Percentiles rank a stretch among this genome's conserved stretches.
Conservation (phyloP, 2,113 vertebrate species). For the Chionodraco myersi region DNA sequence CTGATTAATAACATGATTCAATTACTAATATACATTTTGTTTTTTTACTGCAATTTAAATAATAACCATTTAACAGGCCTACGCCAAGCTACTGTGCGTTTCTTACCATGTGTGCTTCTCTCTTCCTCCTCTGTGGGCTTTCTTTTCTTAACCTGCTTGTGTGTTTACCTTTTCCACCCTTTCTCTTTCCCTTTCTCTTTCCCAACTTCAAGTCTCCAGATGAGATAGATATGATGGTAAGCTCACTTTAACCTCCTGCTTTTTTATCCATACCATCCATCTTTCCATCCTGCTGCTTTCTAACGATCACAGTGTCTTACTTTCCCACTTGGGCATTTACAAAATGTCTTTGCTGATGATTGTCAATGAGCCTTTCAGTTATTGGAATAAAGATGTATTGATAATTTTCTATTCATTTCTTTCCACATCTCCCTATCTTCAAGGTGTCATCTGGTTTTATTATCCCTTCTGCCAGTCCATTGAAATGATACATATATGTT, state of each 20-base stretch:
- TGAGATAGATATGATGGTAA: constrained; percentile 68
- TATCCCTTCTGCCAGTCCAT: neutral
- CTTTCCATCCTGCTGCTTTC: neutral
- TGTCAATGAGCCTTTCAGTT: constrained; percentile 13
- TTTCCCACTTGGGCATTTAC: constrained; percentile 4
- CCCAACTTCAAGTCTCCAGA: constrained; percentile 60
- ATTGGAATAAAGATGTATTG: neutral
- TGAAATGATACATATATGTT: neutral
- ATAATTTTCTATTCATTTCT: neutral
- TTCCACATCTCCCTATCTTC: neutral
- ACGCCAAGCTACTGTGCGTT: neutral
- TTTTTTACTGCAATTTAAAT: neutral
- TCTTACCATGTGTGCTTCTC: neutral
- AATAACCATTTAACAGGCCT: neutral
- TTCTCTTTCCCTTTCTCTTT: constrained; percentile 11
- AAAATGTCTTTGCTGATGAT: constrained; percentile 1
- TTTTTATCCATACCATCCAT: neutral
- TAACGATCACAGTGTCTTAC: neutral
- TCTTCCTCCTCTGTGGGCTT: neutral
- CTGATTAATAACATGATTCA: neutral
- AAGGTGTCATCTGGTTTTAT: neutral
- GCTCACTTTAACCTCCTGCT: constrained; percentile 29
- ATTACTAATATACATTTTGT: too few species aligned
- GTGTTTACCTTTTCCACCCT: constrained; percentile 3
- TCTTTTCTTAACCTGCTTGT: constrained; percentile 2